Conservation (phyloP, 2,113 vertebrate genomes). For the Psophia crepitans region DNA sequence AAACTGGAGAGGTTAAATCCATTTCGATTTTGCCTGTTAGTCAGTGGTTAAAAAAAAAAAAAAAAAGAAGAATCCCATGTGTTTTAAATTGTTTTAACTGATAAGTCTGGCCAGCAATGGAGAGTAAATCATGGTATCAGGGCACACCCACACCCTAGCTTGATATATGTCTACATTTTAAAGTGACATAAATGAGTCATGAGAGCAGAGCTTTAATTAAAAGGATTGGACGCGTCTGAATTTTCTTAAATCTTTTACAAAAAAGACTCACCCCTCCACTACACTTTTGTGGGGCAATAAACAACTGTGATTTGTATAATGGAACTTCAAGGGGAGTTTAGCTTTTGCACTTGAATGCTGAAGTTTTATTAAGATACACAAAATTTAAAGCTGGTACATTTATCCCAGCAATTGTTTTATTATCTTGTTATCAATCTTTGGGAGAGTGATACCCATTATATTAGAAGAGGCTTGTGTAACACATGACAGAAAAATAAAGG, state of each 20-base stretch:
- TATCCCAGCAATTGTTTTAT: background rate
- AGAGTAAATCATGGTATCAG: conserved; percentile 41
- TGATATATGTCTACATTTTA: background rate
- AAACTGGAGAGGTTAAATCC: conserved; percentile 24
- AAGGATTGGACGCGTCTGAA: conserved; percentile 14
- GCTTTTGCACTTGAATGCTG: background rate
- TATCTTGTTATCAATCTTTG: background rate
- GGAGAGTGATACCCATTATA: background rate
- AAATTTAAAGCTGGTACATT: background rate
- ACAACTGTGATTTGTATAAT: background rate
- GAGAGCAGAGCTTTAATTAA: conserved; percentile 17
- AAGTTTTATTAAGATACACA: background rate
- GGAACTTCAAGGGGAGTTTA: background rate
- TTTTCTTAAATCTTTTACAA: background rate
- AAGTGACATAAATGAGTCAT: conserved; percentile 29
- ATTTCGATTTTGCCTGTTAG: background rate
- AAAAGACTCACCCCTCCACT: background rate
- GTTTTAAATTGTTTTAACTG: conserved; percentile 54
- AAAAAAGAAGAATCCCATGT: conserved; percentile 9
- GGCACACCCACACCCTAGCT: background rate
- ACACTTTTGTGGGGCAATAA: background rate
- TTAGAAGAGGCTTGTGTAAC: conserved; percentile 13
- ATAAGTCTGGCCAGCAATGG: conserved; percentile 47
- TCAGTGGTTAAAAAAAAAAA: background rate
- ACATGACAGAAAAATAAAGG: background rate